Conservation (phyloP, 1,140 invertebrate species). For the Alviniconcha marisindica region DNA sequence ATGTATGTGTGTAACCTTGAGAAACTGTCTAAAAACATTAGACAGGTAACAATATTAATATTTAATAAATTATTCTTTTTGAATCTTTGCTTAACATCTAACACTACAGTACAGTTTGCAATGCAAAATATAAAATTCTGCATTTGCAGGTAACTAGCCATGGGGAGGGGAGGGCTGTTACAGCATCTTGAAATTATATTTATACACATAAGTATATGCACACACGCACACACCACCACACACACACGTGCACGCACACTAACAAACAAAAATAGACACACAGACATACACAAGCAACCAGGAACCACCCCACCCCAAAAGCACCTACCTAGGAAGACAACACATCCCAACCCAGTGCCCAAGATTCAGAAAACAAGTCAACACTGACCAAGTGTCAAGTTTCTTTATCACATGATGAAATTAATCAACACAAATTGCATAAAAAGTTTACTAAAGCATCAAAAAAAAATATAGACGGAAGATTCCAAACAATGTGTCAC, state of each 20-base stretch:
- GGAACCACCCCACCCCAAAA: too few relatives aligned
- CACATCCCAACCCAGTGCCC: constrained; percentile 34
- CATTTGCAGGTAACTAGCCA: too few relatives aligned
- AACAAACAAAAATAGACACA: constrained; percentile 12
- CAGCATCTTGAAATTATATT: too few relatives aligned
- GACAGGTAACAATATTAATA: neutral
- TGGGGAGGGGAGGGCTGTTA: too few relatives aligned
- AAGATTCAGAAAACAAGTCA: constrained; percentile 29
- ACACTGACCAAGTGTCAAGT: constrained; percentile 28
- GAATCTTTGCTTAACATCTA: too few relatives aligned
- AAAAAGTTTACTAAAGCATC: too few relatives aligned
- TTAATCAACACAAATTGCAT: too few relatives aligned
- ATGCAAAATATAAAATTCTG: neutral
- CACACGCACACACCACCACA: neutral
- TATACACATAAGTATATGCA: neutral
- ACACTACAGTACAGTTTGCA: neutral
- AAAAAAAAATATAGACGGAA: too few relatives aligned
- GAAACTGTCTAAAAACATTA: too few relatives aligned
- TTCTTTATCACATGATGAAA: constrained; percentile 35
- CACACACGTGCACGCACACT: constrained; percentile 11
- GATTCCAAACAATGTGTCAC: too few relatives aligned
- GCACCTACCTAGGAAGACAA: constrained; percentile 41
- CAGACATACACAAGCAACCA: neutral
- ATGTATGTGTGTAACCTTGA: too few relatives aligned
- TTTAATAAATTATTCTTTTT: neutral